Base-by-base conservation (phyloP, 2,113 vertebrate species). In the Bettongia penicillata region DNA sequence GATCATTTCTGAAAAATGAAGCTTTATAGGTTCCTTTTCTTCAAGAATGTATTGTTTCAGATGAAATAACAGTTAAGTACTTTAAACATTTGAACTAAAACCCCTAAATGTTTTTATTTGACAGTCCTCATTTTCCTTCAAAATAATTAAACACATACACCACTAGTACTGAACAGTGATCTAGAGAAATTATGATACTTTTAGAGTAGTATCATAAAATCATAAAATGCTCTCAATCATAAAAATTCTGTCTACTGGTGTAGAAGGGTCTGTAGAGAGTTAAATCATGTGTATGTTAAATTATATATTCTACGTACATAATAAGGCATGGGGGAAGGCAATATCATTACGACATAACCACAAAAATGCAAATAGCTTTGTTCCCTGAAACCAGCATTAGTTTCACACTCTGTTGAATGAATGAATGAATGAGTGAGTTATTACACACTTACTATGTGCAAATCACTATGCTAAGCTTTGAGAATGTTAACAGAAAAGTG, bases 51-150 rank as follows among this genome's bases (percentile, higher is more conserved):
- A 61, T 0, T 89, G 9, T 55, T 9, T 53, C 49, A 47, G 92
- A n/a, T 53, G 55, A 91, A 93, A 61, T 89, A 50, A 90, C 1
- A 92, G 61, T 31, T 37, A 28, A 90, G 12, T 53, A 22, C 19
- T 94, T 9, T 91, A 12, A 55, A n/a, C 91, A 92, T 84, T 12
- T 90, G 94, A 93, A 51, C 26, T 91, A 57, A 93, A 94, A 50
- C 50, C 94, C 25, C 51, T 91, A 89, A 94, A 68, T 37, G 3
- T 12, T 68, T 68, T 37, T 68, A 26, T 68, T 57, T 11, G 11
- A 95, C 31, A 95, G 91, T 94, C 89, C 31, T 91, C 93, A 93
- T 92, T 92, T 89, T 19, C 57, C 57, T 57, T 92, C 90, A 51
- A 97, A 90, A 53, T 52, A 92, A 26, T 49, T 1, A 95, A 43